Percentiles rank a stretch among this genome's conserved stretches.
Conservation (phyloP, 2,888 invertebrate genomes). For the Deilephila elpenor region DNA sequence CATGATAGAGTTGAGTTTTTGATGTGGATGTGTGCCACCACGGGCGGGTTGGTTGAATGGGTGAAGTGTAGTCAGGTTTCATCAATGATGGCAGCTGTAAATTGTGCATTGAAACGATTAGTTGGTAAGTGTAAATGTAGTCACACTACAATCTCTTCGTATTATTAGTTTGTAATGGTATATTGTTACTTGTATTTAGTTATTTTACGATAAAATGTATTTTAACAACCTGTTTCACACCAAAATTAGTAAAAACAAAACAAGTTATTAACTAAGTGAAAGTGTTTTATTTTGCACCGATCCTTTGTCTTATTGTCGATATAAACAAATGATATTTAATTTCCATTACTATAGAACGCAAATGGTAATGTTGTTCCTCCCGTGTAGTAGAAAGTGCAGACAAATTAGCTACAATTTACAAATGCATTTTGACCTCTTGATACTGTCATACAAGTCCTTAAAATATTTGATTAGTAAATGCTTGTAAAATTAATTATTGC, state of each 20-base stretch:
- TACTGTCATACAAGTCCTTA: too few relatives aligned
- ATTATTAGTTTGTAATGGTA: constrained; percentile 53
- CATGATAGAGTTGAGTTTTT: background rate
- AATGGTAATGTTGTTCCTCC: too few relatives aligned
- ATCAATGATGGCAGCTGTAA: constrained; percentile 18
- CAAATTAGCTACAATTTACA: too few relatives aligned
- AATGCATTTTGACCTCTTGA: too few relatives aligned
- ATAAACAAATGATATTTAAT: too few relatives aligned
- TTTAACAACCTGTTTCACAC: constrained; percentile 38
- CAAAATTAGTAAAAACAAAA: constrained; percentile 37
- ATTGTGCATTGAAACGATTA: constrained; percentile 34
- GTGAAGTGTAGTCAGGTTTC: background rate
- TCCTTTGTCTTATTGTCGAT: too few relatives aligned
- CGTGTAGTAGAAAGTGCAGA: too few relatives aligned
- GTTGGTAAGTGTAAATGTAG: constrained; percentile 52
- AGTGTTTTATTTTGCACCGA: too few relatives aligned
- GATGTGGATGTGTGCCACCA: background rate
- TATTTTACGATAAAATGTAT: constrained; percentile 65
- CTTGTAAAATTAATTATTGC: too few relatives aligned
- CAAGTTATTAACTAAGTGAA: constrained; percentile 9
- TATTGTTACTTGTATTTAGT: constrained; percentile 58
- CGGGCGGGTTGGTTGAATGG: background rate
- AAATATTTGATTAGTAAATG: too few relatives aligned
- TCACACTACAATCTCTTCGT: constrained; percentile 48
- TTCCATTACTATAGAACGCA: too few relatives aligned